Conservation (phyloP, 2,797 vertebrate species). For the Trematomus bernacchii region DNA sequence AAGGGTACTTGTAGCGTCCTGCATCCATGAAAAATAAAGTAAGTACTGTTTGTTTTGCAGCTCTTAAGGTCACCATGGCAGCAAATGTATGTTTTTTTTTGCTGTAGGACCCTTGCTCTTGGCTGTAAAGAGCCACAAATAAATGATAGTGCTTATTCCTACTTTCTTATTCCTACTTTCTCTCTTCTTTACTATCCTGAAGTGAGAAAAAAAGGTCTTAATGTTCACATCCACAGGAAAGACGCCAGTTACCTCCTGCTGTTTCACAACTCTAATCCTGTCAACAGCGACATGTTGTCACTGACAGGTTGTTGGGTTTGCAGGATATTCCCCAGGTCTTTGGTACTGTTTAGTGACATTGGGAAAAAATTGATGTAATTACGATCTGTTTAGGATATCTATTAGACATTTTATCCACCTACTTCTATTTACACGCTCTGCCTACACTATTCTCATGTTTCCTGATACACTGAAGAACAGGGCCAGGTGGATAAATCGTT, state of each 20-base stretch:
- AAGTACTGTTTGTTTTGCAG: conserved; percentile 33
- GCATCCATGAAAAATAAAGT: conserved; percentile 44
- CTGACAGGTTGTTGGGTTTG: conserved; percentile 58
- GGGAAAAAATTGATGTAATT: conserved; percentile 25
- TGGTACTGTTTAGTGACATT: conserved; percentile 37
- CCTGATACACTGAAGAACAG: not conserved
- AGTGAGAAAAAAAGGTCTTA: conserved; percentile 32
- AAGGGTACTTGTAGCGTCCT: conserved; percentile 30
- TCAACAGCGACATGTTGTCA: conserved; percentile 55
- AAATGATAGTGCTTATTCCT: conserved; percentile 17
- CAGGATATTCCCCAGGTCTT: conserved; percentile 43
- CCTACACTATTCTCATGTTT: not conserved
- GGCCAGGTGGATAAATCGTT: not conserved
- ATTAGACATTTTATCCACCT: conserved; percentile 22
- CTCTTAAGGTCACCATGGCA: conserved; percentile 36
- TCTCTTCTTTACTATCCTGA: conserved; percentile 31
- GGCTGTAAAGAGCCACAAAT: conserved; percentile 19
- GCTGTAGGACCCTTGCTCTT: conserved; percentile 29
- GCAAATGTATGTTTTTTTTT: conserved; percentile 10
- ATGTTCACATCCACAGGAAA: conserved; percentile 51
- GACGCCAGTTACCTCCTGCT: conserved; percentile 58
- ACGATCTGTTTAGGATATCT: conserved; percentile 29
- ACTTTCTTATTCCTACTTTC: conserved; percentile 8
- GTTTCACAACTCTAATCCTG: conserved; percentile 65
- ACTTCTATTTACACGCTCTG: not conserved